Percentiles rank a stretch among this genome's conserved stretches.
phyloP scores from a whole-genome alignment of 2,888 invertebrate genomes.

The Nomada fabriciana region DNA sequence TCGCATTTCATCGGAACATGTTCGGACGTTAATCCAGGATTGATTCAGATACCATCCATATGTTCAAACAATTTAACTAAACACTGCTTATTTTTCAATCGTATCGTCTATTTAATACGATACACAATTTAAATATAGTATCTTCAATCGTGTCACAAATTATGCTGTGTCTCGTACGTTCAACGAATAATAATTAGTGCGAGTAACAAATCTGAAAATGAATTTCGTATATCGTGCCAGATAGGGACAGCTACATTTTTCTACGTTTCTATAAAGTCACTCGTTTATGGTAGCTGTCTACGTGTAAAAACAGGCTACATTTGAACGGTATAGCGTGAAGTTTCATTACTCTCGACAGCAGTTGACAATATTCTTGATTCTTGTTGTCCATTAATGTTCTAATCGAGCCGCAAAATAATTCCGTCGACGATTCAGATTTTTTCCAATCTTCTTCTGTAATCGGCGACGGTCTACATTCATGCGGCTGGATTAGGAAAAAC shows the following conservation, averaged over 20 bases:
- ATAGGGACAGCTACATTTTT: conserved; percentile 18
- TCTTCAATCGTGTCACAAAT: not conserved
- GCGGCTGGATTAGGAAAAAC: not conserved
- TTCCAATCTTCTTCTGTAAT: not conserved
- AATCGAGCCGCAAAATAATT: not conserved
- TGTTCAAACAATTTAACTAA: not conserved
- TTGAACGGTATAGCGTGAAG: conserved; percentile 44
- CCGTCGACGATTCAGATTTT: not conserved
- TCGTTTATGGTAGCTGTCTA: conserved; percentile 33
- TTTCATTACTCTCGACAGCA: not conserved
- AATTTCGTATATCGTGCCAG: not conserved
- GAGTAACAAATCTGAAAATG: not conserved
- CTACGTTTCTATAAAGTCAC: conserved; percentile 17
- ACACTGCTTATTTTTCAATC: not conserved
- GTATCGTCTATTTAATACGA: not conserved
- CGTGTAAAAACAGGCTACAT: conserved; percentile 51
- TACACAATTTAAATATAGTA: not conserved
- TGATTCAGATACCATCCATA: not conserved
- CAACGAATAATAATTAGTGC: not conserved
- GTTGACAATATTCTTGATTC: not conserved
- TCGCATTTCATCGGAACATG: no score
- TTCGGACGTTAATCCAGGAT: not conserved
- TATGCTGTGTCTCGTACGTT: not conserved
- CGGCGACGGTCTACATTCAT: no score
- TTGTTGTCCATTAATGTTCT: not conserved